Conservation (phyloP, 2,888 invertebrate species). For the Chelonus formosanus region DNA sequence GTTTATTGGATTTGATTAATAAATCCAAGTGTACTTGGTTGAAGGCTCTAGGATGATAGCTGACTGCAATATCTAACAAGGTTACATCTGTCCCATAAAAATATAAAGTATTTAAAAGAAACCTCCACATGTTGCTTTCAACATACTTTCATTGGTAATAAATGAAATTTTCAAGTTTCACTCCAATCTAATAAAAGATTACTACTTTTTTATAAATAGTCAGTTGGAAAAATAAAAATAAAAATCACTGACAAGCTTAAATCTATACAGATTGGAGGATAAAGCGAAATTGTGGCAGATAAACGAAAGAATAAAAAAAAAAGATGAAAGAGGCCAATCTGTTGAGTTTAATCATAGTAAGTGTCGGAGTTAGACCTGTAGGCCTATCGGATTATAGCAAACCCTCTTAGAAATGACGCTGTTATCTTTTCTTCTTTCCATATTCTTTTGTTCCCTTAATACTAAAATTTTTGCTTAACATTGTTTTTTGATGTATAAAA, state of each 20-base stretch:
- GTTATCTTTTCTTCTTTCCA: slow-evolving; percentile 34
- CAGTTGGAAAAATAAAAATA: neutral
- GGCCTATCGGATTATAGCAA: slow-evolving; percentile 52
- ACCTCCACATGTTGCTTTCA: no score
- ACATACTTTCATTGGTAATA: no score
- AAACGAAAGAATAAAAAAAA: slow-evolving; percentile 20
- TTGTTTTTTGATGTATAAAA: neutral
- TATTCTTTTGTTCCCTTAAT: slow-evolving; percentile 1
- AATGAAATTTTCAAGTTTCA: no score
- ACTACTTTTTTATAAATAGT: no score
- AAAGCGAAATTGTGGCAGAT: slow-evolving; percentile 24
- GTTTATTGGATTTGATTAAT: no score
- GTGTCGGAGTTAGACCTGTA: slow-evolving; percentile 49
- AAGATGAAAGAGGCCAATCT: slow-evolving; percentile 36
- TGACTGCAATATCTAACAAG: no score
- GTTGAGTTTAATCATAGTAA: slow-evolving; percentile 58
- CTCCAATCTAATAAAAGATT: no score
- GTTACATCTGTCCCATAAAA: no score
- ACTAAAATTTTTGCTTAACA: slow-evolving; percentile 10
- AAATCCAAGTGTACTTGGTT: no score
- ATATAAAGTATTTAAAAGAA: no score
- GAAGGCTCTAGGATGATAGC: no score
- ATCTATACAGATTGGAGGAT: neutral
- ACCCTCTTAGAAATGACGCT: slow-evolving; percentile 35
- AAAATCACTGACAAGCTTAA: neutral